Evolutionary conservation across 2,113 vertebrate genomes (phyloP), one percentile per base, ranked within the genome.

Genomic region (Glareola pratincola): DNA sequence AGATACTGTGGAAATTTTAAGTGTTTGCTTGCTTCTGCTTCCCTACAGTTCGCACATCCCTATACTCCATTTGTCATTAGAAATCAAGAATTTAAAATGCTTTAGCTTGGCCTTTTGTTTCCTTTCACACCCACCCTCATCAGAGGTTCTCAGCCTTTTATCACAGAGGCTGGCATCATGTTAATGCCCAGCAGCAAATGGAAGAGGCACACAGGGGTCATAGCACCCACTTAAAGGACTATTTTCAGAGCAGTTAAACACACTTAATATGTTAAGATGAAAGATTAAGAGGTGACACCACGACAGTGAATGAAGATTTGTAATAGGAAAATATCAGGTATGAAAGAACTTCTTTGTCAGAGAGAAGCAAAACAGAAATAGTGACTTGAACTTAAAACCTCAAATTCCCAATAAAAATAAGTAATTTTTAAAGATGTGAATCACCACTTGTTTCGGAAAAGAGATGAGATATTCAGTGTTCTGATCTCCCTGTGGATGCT

Each of bases 331-430:
- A n/a, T 32, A 47, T 13, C 36, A 84, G 79, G 19, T 88, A 26
- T 84, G 56, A 84, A 90, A 80, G 56, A 80, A 60, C 27, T 75
- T 20, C 51, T 73, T 51, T 81, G 80, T 43, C 80, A 87, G 60
- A 62, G 22, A 74, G 91, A 51, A 18, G 36, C 73, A 81, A 87
- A 95, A 81, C 39, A 95, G 59, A 77, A 93, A 74, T 8, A 85
- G 81, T 16, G 15, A 74, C 75, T 81, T 77, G 22, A 71, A 87
- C 68, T 63, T 53, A 80, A 85, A 78, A 36, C 11, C 26, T 75
- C 26, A 41, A 75, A 59, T 69, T 57, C 39, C 48, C 41, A 24
- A 36, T 14, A 9, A 67, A 60, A 79, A 53, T 51, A 50, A 80
- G 60, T 57, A 4, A 15, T 39, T 79, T 88, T 56, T 36, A 67